phyloP scores from a whole-genome alignment of 2,113 vertebrate species.

The Sinocyclocheilus rhinocerous region DNA sequence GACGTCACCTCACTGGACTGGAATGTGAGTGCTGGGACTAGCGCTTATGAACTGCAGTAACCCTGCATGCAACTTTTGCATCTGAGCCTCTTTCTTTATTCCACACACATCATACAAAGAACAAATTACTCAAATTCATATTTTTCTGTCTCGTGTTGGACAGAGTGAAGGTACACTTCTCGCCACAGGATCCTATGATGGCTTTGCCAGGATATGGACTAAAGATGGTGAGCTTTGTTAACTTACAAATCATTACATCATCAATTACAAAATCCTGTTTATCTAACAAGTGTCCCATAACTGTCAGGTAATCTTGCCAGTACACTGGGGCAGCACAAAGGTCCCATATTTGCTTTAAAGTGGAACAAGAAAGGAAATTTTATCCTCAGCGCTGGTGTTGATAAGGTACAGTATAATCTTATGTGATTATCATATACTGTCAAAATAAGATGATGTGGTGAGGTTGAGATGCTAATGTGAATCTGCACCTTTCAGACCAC shows the following conservation, averaged over 20 bases:
- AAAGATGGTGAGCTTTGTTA: slow-evolving; percentile 86
- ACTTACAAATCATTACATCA: not conserved
- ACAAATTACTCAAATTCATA: not conserved
- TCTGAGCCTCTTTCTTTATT: not conserved
- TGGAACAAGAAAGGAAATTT: slow-evolving; percentile 99
- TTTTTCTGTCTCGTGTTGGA: slow-evolving; percentile 32
- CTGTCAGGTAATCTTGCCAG: slow-evolving; percentile 92
- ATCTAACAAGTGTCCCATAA: not conserved
- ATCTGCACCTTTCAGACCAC: slow-evolving; percentile 81
- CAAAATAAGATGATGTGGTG: not conserved
- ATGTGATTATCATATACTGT: not conserved
- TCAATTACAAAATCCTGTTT: not conserved
- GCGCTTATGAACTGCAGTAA: not conserved
- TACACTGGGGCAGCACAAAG: slow-evolving; percentile 98
- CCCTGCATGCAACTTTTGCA: not conserved
- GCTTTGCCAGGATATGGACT: slow-evolving; percentile 99
- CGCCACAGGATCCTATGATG: slow-evolving; percentile 97
- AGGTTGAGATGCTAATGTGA: not conserved
- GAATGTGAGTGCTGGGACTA: slow-evolving; percentile 82
- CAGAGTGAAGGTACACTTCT: slow-evolving; percentile 98
- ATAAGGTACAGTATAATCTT: slow-evolving; percentile 84
- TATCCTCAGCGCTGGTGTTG: slow-evolving; percentile 97
- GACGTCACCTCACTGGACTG: slow-evolving; percentile 97
- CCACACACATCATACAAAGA: not conserved
- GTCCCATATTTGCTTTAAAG: slow-evolving; percentile 98